Conservation (phyloP, 2,113 vertebrate genomes). For the Rhadina sibilatrix region DNA sequence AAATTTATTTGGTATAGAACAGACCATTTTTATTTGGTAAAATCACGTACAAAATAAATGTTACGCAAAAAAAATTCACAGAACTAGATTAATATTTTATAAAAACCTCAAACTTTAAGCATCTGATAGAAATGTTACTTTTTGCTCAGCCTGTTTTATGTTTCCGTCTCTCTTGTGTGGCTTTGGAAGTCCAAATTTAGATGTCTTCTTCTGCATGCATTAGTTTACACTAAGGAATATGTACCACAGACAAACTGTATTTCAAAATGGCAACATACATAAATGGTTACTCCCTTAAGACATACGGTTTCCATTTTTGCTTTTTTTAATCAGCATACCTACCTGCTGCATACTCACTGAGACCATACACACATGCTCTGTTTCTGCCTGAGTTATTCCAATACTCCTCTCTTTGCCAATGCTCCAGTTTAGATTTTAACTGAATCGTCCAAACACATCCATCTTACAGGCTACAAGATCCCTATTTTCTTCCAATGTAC, state of each 20-base stretch:
- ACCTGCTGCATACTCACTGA: not conserved
- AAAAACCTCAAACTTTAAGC: conserved; percentile 42
- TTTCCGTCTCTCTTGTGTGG: not conserved
- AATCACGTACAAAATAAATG: conserved; percentile 44
- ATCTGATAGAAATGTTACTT: conserved; percentile 10
- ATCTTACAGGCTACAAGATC: not conserved
- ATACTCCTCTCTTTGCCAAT: not conserved
- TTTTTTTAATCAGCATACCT: not conserved
- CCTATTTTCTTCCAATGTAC: not conserved
- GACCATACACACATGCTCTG: not conserved
- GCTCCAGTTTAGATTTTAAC: not conserved
- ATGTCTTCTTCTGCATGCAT: not conserved
- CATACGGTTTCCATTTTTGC: not conserved
- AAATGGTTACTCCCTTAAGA: not conserved
- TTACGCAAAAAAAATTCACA: conserved; percentile 45
- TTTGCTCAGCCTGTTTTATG: not conserved
- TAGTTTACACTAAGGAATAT: not conserved
- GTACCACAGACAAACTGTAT: not conserved
- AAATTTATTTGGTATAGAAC: conserved; percentile 58
- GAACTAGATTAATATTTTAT: conserved; percentile 32
- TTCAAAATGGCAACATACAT: not conserved
- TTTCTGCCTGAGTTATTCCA: not conserved
- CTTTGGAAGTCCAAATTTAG: not conserved
- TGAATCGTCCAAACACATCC: not conserved
- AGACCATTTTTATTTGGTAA: not conserved